Base-by-base conservation (phyloP, 2,797 vertebrate genomes). In the Yasuhikotakia modesta region DNA sequence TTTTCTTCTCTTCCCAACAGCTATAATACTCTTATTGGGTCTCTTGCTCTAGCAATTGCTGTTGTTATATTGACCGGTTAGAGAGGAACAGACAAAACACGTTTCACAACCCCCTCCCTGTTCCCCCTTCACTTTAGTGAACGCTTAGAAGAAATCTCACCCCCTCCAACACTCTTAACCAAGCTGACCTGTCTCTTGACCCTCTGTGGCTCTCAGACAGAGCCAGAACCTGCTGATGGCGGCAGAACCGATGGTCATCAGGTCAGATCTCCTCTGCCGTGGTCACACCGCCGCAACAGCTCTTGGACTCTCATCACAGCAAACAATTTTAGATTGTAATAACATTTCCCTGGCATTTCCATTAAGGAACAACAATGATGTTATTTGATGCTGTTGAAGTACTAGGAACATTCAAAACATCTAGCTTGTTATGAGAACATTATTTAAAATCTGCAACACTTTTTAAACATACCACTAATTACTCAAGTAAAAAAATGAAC, bases 31-130 rank as follows among this genome's bases (percentile, higher is more conserved):
- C 22, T 69, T 32, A 65, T 24, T 22, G 3, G 39, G 39, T 79
- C 24, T 69, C 45, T 71, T 67, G 67, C 50, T 30, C 53, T 53
- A 19, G 16, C 58, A 2, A 70, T 48, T 7, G 17, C 48, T 64
- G 22, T 30, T 70, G 39, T 64, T 14, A 60, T 70, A 69, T 55
- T 57, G 39, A 57, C 19, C 16, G 57, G 24, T 68, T 21, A 32
- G 79, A 69, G n/a, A 50, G 45, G 76, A 70, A 19, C 35, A 75
- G 73, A 60, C 81, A 79, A 27, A 78, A 55, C 10, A 13, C 24
- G 35, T n/a, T 24, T 4, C 14, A 8, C 57, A 27, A 16, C 14
- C 14, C 1, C 11, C 14, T 30, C 46, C 46, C 10, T n/a, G 30
- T 27, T 7, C 43, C 22, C 12, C 7, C 27, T 24, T 35, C 22